These are phyloP conservation scores for Ptilonorhynchus violaceus DNA, from an alignment of 2,113 vertebrate genomes.

Conservation along the genomic window DNA sequence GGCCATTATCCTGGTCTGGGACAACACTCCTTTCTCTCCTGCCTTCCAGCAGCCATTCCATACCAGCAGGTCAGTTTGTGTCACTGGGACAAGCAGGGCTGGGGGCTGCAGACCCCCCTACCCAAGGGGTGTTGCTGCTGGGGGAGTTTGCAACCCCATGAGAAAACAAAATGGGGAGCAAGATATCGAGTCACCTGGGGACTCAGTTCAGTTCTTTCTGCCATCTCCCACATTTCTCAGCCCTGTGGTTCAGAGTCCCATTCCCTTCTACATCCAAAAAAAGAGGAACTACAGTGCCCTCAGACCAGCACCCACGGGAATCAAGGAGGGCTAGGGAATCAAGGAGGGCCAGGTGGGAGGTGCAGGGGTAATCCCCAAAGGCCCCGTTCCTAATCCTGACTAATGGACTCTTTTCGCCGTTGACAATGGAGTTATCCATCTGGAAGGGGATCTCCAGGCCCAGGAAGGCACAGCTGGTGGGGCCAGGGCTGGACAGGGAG, in stretches of 20 bases:
- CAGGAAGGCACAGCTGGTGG: slow-evolving; percentile 18
- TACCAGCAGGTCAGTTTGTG: not conserved
- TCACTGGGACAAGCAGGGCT: not conserved
- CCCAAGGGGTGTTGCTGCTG: not conserved
- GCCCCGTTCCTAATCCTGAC: not conserved
- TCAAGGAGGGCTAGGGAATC: not conserved
- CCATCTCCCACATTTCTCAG: not conserved
- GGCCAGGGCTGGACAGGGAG: not conserved
- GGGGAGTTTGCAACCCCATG: too few species aligned
- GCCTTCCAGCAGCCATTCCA: not conserved
- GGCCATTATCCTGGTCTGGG: not conserved
- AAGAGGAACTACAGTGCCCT: rapidly evolving
- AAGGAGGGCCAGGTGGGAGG: not conserved
- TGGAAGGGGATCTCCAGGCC: slow-evolving; percentile 30
- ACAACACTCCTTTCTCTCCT: not conserved
- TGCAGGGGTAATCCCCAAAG: not conserved
- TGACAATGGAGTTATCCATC: slow-evolving; percentile 34
- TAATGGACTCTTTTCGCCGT: slow-evolving; percentile 48
- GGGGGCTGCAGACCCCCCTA: rapidly evolving
- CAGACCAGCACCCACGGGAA: rapidly evolving
- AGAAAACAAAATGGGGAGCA: not conserved
- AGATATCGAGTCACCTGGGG: not conserved
- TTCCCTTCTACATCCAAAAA: not conserved
- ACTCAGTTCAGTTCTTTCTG: not conserved
- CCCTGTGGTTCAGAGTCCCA: not conserved